Evolutionary conservation across 2,113 vertebrate species (phyloP), one percentile per base, ranked within the genome.

Genomic region (Puntigrus tetrazona): DNA sequence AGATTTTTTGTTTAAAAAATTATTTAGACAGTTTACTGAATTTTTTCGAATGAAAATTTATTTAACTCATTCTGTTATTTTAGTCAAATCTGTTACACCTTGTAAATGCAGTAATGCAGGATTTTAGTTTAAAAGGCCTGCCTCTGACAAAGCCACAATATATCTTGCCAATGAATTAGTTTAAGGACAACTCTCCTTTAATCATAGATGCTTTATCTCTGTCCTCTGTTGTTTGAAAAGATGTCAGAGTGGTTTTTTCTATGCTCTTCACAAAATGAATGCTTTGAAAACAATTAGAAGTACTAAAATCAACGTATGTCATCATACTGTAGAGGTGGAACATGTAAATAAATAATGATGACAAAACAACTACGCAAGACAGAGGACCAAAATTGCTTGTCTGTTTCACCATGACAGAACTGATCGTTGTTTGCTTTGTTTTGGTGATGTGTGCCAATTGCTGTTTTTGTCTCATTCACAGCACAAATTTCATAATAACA

Each of bases 231-330:
- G 22, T 74, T 74, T 74, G 41, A 25, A 74, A 6, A 74, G 72
- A 25, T 25, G 36, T 67, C 11, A 45, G 5, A 59, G 7, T 31
- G 4, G 75, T 52, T 34, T 69, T 65, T 67, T 70, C 6, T 50
- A n/a, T 87, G 11, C 55, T 84, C 77, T 27, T 57, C 50, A 72
- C 47, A 34, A 22, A 69, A 72, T 81, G 5, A 90, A 83, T 88
- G 83, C 83, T 69, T 88, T 22, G 20, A 81, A 84, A 80, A 82
- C 10, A 81, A 81, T 50, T 77, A 65, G 43, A 73, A 50, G 14
- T 27, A 14, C 27, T 5, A 9, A 47, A 73, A 27, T 73, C 22
- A 45, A 27, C 16, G 11, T 73, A 45, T 27, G 22, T 2, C 4
- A 45, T 18, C 16, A 43, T 45, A 73, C 36, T 73, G 13, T 11